phyloP scores from a whole-genome alignment of 2,888 invertebrate genomes.

The Ennomos erosarius region DNA sequence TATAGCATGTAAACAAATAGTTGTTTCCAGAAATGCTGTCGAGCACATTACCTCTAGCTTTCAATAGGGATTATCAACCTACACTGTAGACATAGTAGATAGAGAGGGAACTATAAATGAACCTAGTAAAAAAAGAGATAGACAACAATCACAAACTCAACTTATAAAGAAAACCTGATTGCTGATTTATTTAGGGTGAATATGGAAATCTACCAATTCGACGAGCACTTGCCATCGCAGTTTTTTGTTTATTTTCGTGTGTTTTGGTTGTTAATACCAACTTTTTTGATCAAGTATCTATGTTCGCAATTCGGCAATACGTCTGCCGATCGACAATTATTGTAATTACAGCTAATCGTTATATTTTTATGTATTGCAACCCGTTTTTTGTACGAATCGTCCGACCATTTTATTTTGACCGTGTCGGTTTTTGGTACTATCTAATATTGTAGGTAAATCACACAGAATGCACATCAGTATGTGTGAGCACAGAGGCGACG shows the following conservation, averaged over 20 bases:
- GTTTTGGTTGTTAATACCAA: constrained; percentile 38
- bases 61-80: too few species aligned
- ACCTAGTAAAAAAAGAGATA: too few species aligned
- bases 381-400: constrained; percentile 33
- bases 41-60: too few species aligned
- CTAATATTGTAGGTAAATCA: background rate
- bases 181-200: too few species aligned
- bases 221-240: constrained; percentile 18
- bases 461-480: background rate
- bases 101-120: too few species aligned
- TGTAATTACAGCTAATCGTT: constrained; percentile 55
- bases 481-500: background rate
- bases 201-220: constrained; percentile 16
- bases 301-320: constrained; percentile 47
- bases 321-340: constrained; percentile 54
- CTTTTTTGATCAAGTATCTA: constrained; percentile 21
- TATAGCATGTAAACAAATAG: too few species aligned
- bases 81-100: too few species aligned
- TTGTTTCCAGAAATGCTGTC: too few species aligned
- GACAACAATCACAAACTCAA: too few species aligned
- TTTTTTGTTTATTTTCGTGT: constrained; percentile 45
- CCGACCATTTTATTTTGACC: constrained; percentile 17
- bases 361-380: constrained; percentile 51
- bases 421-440: constrained; percentile 6
- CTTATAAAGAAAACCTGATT: too few species aligned